phyloP scores from a whole-genome alignment of 1,140 invertebrate genomes.

The Drosophila santomea region DNA sequence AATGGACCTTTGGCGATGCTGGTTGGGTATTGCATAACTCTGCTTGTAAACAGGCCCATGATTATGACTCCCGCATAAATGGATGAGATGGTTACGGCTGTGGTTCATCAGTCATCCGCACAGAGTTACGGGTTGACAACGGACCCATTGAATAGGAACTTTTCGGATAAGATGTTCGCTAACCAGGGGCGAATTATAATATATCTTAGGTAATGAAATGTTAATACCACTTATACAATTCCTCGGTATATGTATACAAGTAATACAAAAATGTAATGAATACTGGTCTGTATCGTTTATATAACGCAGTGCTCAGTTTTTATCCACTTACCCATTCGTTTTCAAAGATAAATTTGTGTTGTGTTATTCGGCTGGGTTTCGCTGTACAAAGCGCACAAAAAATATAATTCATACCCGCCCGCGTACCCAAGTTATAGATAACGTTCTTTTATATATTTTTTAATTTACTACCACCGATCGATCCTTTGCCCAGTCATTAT shows the following conservation, averaged over 20 bases:
- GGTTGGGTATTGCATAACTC: constrained; percentile 59
- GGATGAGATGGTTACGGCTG: constrained; percentile 2
- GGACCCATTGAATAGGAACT: constrained; percentile 10
- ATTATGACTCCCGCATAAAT: constrained; percentile 19
- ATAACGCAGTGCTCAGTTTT: neutral
- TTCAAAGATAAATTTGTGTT: constrained; percentile 21
- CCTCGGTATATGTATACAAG: no score
- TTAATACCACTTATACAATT: no score
- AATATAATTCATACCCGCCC: neutral
- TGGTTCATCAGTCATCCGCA: constrained; percentile 6
- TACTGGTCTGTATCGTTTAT: neutral
- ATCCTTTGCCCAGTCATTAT: constrained; percentile 34
- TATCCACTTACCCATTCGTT: neutral
- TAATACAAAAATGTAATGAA: no score
- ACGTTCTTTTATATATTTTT: neutral
- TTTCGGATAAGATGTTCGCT: neutral
- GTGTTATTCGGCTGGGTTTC: neutral
- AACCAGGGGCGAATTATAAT: no score
- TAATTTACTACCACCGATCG: constrained; percentile 16
- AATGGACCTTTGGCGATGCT: constrained; percentile 52
- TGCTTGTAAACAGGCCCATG: constrained; percentile 50
- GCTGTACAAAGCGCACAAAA: constrained; percentile 5
- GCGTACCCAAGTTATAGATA: constrained; percentile 2
- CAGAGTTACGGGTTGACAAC: constrained; percentile 1
- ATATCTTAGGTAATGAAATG: no score